Base-by-base conservation (phyloP, 2,888 invertebrate species). In the Volucella inanis region DNA sequence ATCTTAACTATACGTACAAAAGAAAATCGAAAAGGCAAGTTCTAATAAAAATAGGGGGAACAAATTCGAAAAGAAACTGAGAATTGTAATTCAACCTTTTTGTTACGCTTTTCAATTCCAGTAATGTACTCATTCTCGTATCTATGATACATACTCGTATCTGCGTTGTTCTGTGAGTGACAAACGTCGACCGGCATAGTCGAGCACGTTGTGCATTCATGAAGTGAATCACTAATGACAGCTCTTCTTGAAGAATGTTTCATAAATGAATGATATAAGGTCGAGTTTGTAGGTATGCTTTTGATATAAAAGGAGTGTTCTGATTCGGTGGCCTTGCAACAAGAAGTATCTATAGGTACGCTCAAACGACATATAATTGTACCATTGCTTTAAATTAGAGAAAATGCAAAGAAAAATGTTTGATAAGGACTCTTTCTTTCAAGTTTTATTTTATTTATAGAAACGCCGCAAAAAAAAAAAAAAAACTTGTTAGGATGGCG, bases 211-310 rank as follows among this genome's bases (percentile, higher is more conserved):
- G 55, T 52, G 15, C 59, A n/a, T 54, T 45, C 67, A 64, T 79
- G 70, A 41, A 49, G 1, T 65, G 83, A 84, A 79, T 84, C 64
- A n/a, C n/a, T 75, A 84, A 49, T 47, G 50, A 31, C 31, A 31
- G 31, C 45, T 39, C 12, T 10, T 12, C 39, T 31, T 22, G 15
- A 22, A 22, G 61, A 61, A 72, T 77, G 43, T 70, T 65, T 75
- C 55, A 75, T 65, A 70, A 75, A 79, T 64, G 4, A 47, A 57
- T 52, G 54, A 39, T 50, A 52, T 45, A 57, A 83, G 79, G 83
- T 62, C 70, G 70, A 41, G 43, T 70, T 64, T 18, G 47, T 47
- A 70, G 50, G 52, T 39, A 39, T 47, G 41, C 52, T 49, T 9
- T 55, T 49, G 43, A 68, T 45, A 14, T 55, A 68, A 68, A 54